Percentiles rank a stretch among this genome's conserved stretches.
These are phyloP conservation scores for Drosophila atroscutellata DNA, from an alignment of 2,888 invertebrate species.

Conservation along the genomic window DNA sequence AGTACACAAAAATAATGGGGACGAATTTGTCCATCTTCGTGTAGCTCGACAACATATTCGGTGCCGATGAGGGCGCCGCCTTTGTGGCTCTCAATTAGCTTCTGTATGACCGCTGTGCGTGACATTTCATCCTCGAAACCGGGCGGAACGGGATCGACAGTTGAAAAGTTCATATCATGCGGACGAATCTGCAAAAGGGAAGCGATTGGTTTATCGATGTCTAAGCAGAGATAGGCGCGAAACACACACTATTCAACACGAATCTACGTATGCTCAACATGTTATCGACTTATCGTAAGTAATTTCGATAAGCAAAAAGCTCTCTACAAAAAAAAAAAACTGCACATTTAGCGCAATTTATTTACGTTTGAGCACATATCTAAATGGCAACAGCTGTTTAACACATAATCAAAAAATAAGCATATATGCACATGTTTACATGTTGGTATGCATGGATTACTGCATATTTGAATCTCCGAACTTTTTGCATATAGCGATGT, in stretches of 20 bases:
- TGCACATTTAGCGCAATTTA: neutral
- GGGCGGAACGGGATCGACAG: constrained; percentile 90
- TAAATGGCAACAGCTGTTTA: neutral
- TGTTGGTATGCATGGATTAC: neutral
- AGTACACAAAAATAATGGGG: constrained; percentile 91
- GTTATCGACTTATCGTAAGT: neutral
- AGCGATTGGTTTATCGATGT: constrained; percentile 3
- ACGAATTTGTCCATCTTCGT: constrained; percentile 88
- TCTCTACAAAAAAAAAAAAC: neutral
- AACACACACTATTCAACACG: neutral
- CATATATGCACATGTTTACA: neutral
- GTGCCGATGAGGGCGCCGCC: constrained; percentile 88
- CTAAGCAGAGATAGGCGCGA: constrained; percentile 15
- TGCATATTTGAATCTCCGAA: neutral
- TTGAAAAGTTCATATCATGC: constrained; percentile 82
- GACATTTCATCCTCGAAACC: constrained; percentile 89
- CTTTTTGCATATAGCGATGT: neutral
- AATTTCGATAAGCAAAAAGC: neutral
- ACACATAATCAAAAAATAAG: neutral
- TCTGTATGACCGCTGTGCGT: constrained; percentile 85
- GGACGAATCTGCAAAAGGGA: constrained; percentile 27
- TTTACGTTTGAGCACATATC: neutral
- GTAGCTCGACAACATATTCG: constrained; percentile 91
- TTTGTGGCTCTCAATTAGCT: constrained; percentile 85
- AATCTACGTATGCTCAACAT: neutral